Percentiles rank a stretch among this genome's conserved stretches.
phyloP scores from a whole-genome alignment of 1,140 invertebrate species.

The Ladona fulva region DNA sequence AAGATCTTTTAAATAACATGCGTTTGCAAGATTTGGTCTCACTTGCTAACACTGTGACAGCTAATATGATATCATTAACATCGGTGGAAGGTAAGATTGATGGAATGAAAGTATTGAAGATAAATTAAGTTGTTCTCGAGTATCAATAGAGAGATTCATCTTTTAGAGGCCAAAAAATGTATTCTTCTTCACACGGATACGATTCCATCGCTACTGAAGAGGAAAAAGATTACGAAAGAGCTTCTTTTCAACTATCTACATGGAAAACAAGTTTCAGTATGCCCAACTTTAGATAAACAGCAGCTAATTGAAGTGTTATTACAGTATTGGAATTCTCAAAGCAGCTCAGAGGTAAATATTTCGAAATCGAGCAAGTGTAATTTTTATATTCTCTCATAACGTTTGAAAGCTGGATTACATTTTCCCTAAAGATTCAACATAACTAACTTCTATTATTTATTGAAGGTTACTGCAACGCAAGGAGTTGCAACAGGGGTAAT shows the following conservation, averaged over 20 bases:
- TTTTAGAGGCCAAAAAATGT: constrained; percentile 39
- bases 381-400: background rate
- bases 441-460: background rate
- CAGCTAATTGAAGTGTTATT: constrained; percentile 36
- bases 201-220: constrained; percentile 33
- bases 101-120: too few species aligned
- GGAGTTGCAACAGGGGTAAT: constrained; percentile 19
- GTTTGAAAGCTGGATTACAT: background rate
- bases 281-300: constrained; percentile 37
- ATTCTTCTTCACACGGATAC: constrained; percentile 36
- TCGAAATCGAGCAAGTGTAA: background rate
- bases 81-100: background rate
- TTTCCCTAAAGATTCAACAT: background rate
- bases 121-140: too few species aligned
- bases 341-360: constrained; percentile 13
- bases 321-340: constrained; percentile 31
- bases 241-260: constrained; percentile 40
- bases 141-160: constrained; percentile 18
- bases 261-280: constrained; percentile 31
- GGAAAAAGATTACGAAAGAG: constrained; percentile 38
- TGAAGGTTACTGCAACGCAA: background rate
- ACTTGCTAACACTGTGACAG: background rate
- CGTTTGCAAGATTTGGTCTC: background rate
- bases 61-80: background rate
- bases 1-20: background rate